These are phyloP conservation scores for Boulengerochromis microlepis DNA, from an alignment of 2,113 vertebrate genomes.

Conservation along the genomic window DNA sequence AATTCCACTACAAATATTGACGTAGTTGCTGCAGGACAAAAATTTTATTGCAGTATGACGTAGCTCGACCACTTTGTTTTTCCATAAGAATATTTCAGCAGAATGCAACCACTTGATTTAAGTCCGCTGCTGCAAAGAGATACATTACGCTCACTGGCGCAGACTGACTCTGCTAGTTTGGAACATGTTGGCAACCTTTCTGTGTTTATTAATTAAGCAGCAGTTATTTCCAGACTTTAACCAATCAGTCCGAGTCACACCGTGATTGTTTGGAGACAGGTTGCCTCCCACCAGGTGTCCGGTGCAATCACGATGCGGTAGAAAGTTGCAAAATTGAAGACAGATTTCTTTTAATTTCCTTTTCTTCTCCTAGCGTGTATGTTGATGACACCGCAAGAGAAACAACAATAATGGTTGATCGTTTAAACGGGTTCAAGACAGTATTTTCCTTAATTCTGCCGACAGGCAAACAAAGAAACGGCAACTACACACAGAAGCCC, in stretches of 20 bases:
- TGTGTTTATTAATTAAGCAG: not conserved
- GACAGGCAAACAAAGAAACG: not conserved
- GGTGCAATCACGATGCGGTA: not conserved
- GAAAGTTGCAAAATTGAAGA: not conserved
- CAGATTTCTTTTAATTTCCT: not conserved
- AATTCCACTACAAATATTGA: not conserved
- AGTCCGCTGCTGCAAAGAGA: not conserved
- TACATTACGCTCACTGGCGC: not conserved
- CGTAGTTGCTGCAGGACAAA: not conserved
- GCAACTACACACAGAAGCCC: not conserved
- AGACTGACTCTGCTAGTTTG: not conserved
- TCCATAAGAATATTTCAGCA: not conserved
- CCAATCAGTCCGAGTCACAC: not conserved
- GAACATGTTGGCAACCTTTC: not conserved
- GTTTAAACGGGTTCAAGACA: not conserved
- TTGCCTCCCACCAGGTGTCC: not conserved
- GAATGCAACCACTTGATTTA: not conserved
- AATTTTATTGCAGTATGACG: not conserved
- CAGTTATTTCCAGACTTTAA: not conserved
- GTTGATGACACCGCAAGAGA: not conserved
- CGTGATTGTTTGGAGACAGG: accelerated
- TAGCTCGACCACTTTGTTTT: accelerated
- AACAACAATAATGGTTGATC: not conserved
- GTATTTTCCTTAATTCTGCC: not conserved
- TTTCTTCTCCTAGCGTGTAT: not conserved